Conservation (phyloP, 1,140 invertebrate genomes). For the Drosophila lini region DNA sequence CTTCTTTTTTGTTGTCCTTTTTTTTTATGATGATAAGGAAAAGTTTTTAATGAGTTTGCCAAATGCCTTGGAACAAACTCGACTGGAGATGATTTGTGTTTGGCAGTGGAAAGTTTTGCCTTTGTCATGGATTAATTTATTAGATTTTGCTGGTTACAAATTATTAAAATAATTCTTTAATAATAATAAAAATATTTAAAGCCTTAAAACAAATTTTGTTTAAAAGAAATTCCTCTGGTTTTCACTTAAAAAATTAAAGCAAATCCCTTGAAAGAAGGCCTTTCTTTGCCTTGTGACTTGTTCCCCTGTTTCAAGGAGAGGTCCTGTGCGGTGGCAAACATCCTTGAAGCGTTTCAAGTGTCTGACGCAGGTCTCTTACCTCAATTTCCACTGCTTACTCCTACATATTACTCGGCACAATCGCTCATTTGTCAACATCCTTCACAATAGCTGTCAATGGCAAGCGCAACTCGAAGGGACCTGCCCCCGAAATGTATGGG, state of each 20-base stretch:
- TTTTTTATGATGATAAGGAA: slow-evolving; percentile 36
- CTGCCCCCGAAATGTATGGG: slow-evolving; percentile 30
- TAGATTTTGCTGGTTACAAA: slow-evolving; percentile 23
- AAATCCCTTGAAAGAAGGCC: not conserved
- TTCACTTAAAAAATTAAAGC: not conserved
- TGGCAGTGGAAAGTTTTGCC: slow-evolving; percentile 27
- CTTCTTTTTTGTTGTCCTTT: slow-evolving; percentile 12
- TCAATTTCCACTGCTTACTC: slow-evolving; percentile 12
- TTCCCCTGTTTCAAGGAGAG: slow-evolving; percentile 4
- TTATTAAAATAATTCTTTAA: not conserved
- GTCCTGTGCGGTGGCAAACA: slow-evolving; percentile 1
- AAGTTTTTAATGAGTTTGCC: slow-evolving; percentile 81
- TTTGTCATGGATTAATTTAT: slow-evolving; percentile 40
- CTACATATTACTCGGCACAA: slow-evolving; percentile 14
- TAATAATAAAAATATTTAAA: not conserved
- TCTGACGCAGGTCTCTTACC: slow-evolving; percentile 12
- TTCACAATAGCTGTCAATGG: slow-evolving; percentile 62
- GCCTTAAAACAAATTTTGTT: not conserved
- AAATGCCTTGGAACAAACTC: slow-evolving; percentile 57
- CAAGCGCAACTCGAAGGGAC: slow-evolving; percentile 26
- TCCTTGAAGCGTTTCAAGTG: slow-evolving; percentile 11
- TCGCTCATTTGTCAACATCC: slow-evolving; percentile 57
- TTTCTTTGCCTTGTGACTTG: not conserved
- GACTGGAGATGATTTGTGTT: slow-evolving; percentile 42
- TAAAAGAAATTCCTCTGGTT: not conserved